Evolutionary conservation across 1,140 invertebrate genomes (phyloP).

Genomic region (Megathymus violae): DNA sequence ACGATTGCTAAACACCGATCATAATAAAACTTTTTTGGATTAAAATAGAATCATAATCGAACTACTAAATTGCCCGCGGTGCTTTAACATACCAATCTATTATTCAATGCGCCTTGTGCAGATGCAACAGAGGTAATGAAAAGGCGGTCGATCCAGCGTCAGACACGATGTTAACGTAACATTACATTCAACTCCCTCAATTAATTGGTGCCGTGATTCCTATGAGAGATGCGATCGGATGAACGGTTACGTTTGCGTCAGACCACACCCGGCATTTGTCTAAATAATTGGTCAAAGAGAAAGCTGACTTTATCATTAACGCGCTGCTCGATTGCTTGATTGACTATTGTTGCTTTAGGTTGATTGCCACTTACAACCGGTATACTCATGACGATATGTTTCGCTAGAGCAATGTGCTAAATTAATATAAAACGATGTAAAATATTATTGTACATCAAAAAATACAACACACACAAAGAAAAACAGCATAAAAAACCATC

Average conservation of each 20-base stretch:
- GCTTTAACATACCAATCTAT: constrained; percentile 2
- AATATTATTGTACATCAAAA: too few relatives aligned
- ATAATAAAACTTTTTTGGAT: too few relatives aligned
- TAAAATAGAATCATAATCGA: too few relatives aligned
- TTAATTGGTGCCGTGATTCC: constrained; percentile 24
- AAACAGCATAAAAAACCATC: too few relatives aligned
- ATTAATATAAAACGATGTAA: too few relatives aligned
- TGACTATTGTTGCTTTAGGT: constrained; percentile 23
- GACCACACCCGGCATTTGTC: constrained; percentile 27
- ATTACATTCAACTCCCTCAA: constrained; percentile 13
- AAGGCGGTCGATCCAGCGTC: background rate
- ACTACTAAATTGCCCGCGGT: background rate
- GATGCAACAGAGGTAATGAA: constrained; percentile 2
- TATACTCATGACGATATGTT: background rate
- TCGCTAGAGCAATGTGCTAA: background rate
- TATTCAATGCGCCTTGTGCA: constrained; percentile 1
- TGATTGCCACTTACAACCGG: constrained; percentile 1
- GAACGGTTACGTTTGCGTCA: constrained; percentile 28
- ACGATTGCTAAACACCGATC: too few relatives aligned
- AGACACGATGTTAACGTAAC: constrained; percentile 16
- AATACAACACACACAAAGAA: too few relatives aligned
- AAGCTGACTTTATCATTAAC: constrained; percentile 31
- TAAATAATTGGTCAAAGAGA: constrained; percentile 37
- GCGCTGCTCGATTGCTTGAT: constrained; percentile 15
- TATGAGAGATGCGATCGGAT: constrained; percentile 15